phyloP scores from a whole-genome alignment of 2,113 vertebrate genomes.

The Grallaria varia region DNA sequence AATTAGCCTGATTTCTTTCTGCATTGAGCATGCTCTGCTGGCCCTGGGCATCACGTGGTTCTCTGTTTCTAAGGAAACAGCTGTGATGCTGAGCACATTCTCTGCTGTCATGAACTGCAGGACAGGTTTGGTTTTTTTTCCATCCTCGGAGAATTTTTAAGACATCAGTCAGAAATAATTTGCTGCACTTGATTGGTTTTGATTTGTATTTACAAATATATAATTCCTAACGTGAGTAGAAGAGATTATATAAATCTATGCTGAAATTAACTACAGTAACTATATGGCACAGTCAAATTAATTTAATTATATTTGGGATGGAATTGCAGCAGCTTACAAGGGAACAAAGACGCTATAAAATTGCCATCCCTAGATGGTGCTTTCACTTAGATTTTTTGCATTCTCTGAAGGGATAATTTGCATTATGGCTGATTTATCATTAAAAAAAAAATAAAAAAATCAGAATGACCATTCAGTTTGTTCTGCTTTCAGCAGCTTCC shows the following conservation, averaged over 20 bases:
- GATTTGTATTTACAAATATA: neutral
- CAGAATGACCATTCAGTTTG: neutral
- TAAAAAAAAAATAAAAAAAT: neutral
- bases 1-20: conserved; percentile 73
- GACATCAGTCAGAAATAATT: neutral
- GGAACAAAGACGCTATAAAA: neutral
- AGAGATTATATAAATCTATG: neutral
- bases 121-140: neutral
- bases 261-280: neutral
- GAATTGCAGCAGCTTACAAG: neutral
- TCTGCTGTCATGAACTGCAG: neutral
- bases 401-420: neutral
- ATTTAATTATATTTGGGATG: neutral
- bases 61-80: conserved; percentile 70
- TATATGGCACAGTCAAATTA: neutral
- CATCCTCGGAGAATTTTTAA: neutral
- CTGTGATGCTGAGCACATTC: conserved; percentile 37
- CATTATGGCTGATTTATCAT: neutral
- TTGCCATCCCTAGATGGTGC: neutral
- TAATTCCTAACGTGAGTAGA: neutral
- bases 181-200: neutral
- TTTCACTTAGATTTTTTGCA: neutral
- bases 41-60: conserved; percentile 47
- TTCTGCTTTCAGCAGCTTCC: neutral
- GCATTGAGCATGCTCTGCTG: conserved; percentile 72